These are phyloP conservation scores for Ameiurus melas DNA, from an alignment of 2,113 vertebrate genomes.

Conservation along the genomic window DNA sequence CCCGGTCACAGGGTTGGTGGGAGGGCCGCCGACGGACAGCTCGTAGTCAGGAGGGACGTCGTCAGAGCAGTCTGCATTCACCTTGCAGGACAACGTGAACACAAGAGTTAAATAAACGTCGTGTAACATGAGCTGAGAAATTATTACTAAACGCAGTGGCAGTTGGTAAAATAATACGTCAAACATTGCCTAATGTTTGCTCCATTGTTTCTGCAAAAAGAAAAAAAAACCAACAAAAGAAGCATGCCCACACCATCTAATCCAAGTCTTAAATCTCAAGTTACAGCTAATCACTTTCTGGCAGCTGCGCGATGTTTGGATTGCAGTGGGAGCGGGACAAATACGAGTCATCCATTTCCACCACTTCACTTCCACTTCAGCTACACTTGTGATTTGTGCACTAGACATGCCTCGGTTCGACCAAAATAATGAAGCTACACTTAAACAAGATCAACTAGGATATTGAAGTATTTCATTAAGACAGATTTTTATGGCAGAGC, in stretches of 20 bases:
- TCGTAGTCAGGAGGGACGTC: conserved; percentile 89
- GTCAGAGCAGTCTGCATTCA: conserved; percentile 86
- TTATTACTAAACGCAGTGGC: too few species aligned
- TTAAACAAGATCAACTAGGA: background rate
- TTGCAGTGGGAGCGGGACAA: background rate
- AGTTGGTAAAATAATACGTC: background rate
- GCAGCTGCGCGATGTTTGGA: background rate
- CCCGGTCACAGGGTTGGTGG: conserved; percentile 85
- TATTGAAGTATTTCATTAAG: background rate
- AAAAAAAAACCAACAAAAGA: background rate
- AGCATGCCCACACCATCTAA: background rate
- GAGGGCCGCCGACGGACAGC: conserved; percentile 78
- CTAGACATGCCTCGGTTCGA: background rate
- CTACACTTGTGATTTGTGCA: background rate
- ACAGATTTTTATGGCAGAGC: background rate
- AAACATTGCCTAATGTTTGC: background rate
- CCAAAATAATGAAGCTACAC: background rate
- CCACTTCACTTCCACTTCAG: too few species aligned
- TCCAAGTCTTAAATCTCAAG: background rate
- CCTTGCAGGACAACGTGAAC: conserved; percentile 64
- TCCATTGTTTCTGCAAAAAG: background rate
- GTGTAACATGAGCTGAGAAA: background rate
- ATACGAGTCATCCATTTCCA: background rate
- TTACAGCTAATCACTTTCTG: conserved; percentile 6
- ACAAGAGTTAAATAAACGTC: background rate